phyloP scores from a whole-genome alignment of 2,113 vertebrate genomes.

The Leucopternis melanops region DNA sequence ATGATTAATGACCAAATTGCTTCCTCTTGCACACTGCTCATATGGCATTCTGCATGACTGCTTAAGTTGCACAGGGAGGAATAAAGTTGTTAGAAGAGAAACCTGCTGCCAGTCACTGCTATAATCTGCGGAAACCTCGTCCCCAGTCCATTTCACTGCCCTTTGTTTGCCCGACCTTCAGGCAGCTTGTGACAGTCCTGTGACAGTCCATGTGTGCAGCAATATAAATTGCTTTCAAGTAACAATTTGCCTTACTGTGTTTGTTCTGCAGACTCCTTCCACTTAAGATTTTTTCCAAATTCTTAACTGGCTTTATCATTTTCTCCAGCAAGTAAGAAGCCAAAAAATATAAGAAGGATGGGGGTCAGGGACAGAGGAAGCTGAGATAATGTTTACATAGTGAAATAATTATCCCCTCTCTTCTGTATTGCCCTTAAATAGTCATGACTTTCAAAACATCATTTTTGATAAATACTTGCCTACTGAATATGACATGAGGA shows the following conservation, averaged over 20 bases:
- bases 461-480: neutral
- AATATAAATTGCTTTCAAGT: neutral
- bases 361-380: too few relatives aligned
- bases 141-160: neutral
- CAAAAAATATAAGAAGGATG: neutral
- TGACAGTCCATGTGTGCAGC: neutral
- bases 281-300: neutral
- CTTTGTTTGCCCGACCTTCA: neutral
- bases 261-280: neutral
- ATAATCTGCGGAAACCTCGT: neutral
- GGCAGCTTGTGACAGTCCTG: constrained; percentile 26
- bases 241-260: neutral
- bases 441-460: neutral
- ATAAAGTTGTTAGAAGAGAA: neutral
- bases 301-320: neutral
- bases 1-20: neutral
- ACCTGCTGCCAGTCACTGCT: neutral
- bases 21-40: neutral
- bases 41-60: neutral
- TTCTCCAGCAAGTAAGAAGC: neutral
- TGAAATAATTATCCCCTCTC: neutral
- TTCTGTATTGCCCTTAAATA: neutral
- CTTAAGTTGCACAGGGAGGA: neutral
- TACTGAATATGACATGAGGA: neutral
- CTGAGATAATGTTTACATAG: neutral